phyloP scores from a whole-genome alignment of 2,888 invertebrate genomes.

The Tetranychus piercei region DNA sequence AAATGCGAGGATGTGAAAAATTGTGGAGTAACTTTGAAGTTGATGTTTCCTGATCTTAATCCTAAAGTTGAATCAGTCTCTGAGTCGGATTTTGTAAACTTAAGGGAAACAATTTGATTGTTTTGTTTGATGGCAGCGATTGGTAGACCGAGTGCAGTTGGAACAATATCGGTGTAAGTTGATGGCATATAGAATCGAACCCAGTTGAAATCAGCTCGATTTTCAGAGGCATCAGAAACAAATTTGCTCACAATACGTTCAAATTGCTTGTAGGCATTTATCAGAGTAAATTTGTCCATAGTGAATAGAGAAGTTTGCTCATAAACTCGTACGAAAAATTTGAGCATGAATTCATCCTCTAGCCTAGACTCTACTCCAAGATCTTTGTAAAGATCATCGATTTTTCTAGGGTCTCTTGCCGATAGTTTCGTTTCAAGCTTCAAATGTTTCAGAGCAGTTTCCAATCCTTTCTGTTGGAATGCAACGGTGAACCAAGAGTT shows the following conservation, averaged over 20 bases:
- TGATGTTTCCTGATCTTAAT: not conserved
- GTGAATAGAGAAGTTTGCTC: conserved; percentile 21
- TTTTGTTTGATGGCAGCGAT: conserved; percentile 22
- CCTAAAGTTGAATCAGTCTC: not conserved
- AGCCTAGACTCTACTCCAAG: not conserved
- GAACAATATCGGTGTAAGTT: conserved; percentile 19
- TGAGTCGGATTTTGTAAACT: conserved; percentile 17
- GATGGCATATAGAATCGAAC: conserved; percentile 24
- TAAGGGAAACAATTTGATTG: conserved; percentile 22
- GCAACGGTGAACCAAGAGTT: not conserved
- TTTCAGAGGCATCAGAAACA: conserved; percentile 8
- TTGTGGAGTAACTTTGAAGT: not conserved
- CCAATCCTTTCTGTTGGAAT: conserved; percentile 5
- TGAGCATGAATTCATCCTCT: conserved; percentile 20
- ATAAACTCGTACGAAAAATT: conserved; percentile 22
- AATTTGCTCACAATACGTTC: conserved; percentile 11
- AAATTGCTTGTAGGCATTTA: conserved; percentile 7
- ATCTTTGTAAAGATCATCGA: not conserved
- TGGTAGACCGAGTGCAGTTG: conserved; percentile 23
- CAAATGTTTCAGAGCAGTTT: not conserved
- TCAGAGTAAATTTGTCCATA: conserved; percentile 17
- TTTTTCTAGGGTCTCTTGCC: not conserved
- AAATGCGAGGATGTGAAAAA: not conserved
- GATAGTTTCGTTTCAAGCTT: no score
- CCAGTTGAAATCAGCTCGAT: conserved; percentile 14